These are phyloP conservation scores for Unio delphinus DNA, from an alignment of 2,888 invertebrate species.

Conservation along the genomic window DNA sequence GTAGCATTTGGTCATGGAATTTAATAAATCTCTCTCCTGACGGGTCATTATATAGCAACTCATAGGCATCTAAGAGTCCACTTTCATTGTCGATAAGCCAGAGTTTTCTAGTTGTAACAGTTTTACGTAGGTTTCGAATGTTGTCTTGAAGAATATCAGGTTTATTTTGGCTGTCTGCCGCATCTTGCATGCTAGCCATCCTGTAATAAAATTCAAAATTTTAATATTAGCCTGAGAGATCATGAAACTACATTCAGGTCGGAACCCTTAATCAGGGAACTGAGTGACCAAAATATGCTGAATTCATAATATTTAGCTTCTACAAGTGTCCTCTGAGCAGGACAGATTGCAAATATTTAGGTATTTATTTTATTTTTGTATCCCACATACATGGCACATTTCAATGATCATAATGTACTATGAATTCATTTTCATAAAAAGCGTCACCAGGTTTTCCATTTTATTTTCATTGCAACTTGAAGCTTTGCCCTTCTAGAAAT, in stretches of 20 bases:
- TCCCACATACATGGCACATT: no score
- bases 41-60: slow-evolving; percentile 57
- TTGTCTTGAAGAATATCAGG: slow-evolving; percentile 65
- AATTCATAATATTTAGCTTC: no score
- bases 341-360: no score
- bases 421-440: no score
- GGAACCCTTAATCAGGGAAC: no score
- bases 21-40: slow-evolving; percentile 48
- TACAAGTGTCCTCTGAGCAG: no score
- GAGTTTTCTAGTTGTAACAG: slow-evolving; percentile 57
- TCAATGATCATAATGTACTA: no score
- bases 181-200: slow-evolving; percentile 72
- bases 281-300: no score
- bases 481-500: no score
- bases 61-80: slow-evolving; percentile 70
- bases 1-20: slow-evolving; percentile 65
- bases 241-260: background rate
- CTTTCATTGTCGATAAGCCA: slow-evolving; percentile 73
- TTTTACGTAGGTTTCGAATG: slow-evolving; percentile 69
- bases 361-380: no score
- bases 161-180: slow-evolving; percentile 65
- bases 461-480: no score
- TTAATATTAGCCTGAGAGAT: background rate
- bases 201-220: slow-evolving; percentile 48
- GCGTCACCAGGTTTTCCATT: no score